Conservation (phyloP, 53 echinoderm and acorn worm genomes). For the Crossaster papposus region DNA sequence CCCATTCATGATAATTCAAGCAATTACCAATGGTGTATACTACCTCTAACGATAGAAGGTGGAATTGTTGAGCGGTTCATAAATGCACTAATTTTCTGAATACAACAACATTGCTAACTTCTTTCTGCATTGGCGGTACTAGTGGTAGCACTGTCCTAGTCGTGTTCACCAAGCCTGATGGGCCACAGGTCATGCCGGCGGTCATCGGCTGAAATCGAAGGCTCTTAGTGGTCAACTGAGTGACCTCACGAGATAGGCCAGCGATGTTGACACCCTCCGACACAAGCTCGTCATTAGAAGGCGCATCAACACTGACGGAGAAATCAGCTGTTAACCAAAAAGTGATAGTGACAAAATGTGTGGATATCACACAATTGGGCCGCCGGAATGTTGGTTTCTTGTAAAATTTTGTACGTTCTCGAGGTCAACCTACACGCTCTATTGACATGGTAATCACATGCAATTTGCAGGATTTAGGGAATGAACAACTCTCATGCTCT, state of each 20-base stretch:
- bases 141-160: constrained; percentile 33
- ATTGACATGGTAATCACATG: too few relatives aligned
- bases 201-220: constrained; percentile 60
- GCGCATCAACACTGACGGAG: constrained; percentile 74
- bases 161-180: constrained; percentile 32
- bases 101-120: constrained; percentile 33
- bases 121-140: constrained; percentile 40
- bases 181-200: constrained; percentile 41
- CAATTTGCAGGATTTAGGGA: too few relatives aligned
- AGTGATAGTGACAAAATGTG: neutral
- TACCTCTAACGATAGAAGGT: too few relatives aligned
- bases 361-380: neutral
- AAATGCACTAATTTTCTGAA: neutral
- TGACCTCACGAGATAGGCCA: constrained; percentile 75
- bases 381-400: too few relatives aligned
- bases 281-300: constrained; percentile 58
- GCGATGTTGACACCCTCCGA: constrained; percentile 53
- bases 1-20: too few relatives aligned
- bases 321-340: constrained; percentile 72
- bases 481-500: too few relatives aligned
- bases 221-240: constrained; percentile 65
- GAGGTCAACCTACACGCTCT: too few relatives aligned
- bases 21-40: too few relatives aligned
- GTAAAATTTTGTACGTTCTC: too few relatives aligned
- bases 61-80: too few relatives aligned